Evolutionary conservation across 2,888 invertebrate genomes (phyloP).

Genomic region (Lordiphosa andalusiaca): DNA sequence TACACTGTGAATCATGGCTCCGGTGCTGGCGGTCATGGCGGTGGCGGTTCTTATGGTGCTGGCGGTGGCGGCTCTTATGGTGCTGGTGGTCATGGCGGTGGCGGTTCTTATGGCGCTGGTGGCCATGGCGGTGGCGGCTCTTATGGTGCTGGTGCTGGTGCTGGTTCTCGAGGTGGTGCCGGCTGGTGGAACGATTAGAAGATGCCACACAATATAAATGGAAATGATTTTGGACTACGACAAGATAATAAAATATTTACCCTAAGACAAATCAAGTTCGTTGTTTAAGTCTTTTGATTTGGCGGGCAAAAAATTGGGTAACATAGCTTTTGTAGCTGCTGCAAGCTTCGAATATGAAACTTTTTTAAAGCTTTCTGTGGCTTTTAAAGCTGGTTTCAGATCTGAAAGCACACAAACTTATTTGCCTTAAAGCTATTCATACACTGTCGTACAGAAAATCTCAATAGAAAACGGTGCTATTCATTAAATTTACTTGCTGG

Average conservation of each 20-base stretch:
- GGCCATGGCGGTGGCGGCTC: background rate
- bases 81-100: background rate
- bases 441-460: too few species aligned
- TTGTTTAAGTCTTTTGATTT: constrained; percentile 69
- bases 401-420: too few species aligned
- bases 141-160: constrained; percentile 18
- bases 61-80: constrained; percentile 2
- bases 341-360: too few species aligned
- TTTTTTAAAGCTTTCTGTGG: too few species aligned
- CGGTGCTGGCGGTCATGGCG: constrained; percentile 19
- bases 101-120: background rate
- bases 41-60: constrained; percentile 16
- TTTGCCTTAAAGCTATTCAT: too few species aligned
- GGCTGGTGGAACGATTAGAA: constrained; percentile 64
- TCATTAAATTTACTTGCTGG: too few species aligned
- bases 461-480: too few species aligned
- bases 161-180: constrained; percentile 49
- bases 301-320: constrained; percentile 3
- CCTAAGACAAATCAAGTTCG: constrained; percentile 38
- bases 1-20: constrained; percentile 39
- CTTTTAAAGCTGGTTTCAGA: too few species aligned
- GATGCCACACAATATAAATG: constrained; percentile 8
- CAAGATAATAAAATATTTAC: too few species aligned
- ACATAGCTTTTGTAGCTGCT: background rate
- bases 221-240: background rate